Conservation (phyloP, 2,113 vertebrate species). For the Microtus ochrogaster region DNA sequence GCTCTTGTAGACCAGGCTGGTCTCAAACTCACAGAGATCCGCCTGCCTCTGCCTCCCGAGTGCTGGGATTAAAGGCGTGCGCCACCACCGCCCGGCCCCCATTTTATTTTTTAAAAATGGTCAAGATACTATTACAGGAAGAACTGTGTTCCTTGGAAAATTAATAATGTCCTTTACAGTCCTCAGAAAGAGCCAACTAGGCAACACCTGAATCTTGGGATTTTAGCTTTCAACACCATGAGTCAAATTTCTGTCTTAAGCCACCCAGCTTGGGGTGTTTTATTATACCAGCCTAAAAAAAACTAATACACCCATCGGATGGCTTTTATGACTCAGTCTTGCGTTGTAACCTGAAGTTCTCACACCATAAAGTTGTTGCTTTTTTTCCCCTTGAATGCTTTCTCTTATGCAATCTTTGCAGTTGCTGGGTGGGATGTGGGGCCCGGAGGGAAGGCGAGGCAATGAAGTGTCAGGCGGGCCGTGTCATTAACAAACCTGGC, state of each 20-base stretch:
- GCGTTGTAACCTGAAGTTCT: background rate
- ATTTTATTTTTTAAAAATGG: background rate
- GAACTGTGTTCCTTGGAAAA: constrained; percentile 10
- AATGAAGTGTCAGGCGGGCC: background rate
- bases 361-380: background rate
- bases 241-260: background rate
- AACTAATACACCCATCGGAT: background rate
- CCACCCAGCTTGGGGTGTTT: background rate
- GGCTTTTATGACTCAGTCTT: constrained; percentile 10
- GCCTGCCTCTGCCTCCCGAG: too few relatives aligned
- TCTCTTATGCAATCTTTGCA: background rate
- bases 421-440: background rate
- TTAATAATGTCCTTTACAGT: background rate
- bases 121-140: background rate
- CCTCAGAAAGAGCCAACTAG: background rate
- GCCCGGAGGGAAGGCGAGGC: background rate
- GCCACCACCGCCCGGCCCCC: too few relatives aligned
- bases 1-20: too few relatives aligned
- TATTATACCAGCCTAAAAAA: background rate
- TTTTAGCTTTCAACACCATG: background rate
- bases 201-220: background rate
- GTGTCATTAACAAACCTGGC: background rate
- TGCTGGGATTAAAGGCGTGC: too few relatives aligned
- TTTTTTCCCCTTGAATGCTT: background rate
- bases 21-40: too few relatives aligned